A percentile compares a stretch with the other conserved stretches of the same genome.
phyloP scores from a whole-genome alignment of 37 sponge, comb jelly and placozoan genomes.

The Tethya wilhelma region DNA sequence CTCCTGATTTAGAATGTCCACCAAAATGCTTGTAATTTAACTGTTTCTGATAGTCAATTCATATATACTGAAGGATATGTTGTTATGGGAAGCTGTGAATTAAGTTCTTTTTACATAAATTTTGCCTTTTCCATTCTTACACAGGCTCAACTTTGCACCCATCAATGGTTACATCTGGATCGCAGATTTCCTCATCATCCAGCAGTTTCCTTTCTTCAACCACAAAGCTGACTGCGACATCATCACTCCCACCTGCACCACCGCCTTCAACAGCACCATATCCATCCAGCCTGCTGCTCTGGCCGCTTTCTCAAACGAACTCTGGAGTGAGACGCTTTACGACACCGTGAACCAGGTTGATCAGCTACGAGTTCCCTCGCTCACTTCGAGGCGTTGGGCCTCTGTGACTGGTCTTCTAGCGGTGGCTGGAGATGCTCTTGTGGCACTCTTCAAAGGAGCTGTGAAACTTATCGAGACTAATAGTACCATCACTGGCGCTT shows the following conservation, averaged over 20 bases:
- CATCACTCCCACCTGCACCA: slow-evolving; percentile 14
- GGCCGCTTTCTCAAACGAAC: neutral
- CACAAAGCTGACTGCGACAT: neutral
- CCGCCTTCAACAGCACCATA: slow-evolving; percentile 29
- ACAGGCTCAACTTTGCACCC: slow-evolving; percentile 33
- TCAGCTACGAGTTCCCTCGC: neutral
- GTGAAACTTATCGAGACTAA: slow-evolving; percentile 20
- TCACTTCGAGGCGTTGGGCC: slow-evolving; percentile 11
- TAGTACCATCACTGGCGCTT: slow-evolving; percentile 43
- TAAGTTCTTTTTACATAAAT: no score
- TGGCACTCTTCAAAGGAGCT: slow-evolving; percentile 46
- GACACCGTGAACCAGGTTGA: slow-evolving; percentile 15
- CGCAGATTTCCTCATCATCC: neutral
- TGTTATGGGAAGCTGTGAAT: neutral
- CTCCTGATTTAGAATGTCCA: no score
- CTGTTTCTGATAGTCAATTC: no score
- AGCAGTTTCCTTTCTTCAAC: slow-evolving; percentile 8
- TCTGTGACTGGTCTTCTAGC: slow-evolving; percentile 11
- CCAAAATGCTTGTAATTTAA: no score
- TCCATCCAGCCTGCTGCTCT: neutral
- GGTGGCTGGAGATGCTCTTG: slow-evolving; percentile 31
- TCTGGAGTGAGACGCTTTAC: slow-evolving; percentile 32
- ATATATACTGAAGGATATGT: no score
- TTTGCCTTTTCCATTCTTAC: neutral
- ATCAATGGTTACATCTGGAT: slow-evolving; percentile 44